phyloP scores from a whole-genome alignment of 2,113 vertebrate species.

The Sylvicapra grimmia region DNA sequence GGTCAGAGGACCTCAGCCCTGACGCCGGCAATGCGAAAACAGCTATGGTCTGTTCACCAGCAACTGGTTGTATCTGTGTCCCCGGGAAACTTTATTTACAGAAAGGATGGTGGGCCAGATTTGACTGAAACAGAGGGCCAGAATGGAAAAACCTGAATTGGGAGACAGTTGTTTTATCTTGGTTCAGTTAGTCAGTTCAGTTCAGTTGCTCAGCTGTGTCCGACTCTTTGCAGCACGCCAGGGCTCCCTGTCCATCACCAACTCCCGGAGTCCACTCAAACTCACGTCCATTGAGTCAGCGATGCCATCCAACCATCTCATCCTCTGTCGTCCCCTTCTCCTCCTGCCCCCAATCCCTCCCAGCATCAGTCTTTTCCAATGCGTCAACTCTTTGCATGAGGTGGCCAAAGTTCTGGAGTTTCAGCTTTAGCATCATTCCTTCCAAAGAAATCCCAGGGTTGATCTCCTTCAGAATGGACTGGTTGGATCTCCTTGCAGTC shows the following conservation, averaged over 20 bases:
- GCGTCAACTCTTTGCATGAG: background rate
- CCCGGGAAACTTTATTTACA: background rate
- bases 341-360: rapidly evolving
- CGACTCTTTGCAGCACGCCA: rapidly evolving
- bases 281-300: background rate
- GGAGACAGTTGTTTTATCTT: background rate
- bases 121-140: background rate
- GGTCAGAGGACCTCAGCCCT: background rate
- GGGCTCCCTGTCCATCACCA: background rate
- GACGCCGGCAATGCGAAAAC: rapidly evolving
- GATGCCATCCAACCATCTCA: background rate
- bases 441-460: rapidly evolving
- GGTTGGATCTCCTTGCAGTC: background rate
- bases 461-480: background rate
- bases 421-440: background rate
- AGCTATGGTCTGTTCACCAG: background rate
- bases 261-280: rapidly evolving
- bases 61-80: background rate
- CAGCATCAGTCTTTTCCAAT: background rate
- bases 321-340: background rate
- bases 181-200: background rate
- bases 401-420: background rate
- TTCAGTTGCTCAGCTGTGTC: background rate
- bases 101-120: background rate
- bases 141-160: background rate